Conservation (phyloP, 1,140 invertebrate genomes). For the Drosophila murphyi region DNA sequence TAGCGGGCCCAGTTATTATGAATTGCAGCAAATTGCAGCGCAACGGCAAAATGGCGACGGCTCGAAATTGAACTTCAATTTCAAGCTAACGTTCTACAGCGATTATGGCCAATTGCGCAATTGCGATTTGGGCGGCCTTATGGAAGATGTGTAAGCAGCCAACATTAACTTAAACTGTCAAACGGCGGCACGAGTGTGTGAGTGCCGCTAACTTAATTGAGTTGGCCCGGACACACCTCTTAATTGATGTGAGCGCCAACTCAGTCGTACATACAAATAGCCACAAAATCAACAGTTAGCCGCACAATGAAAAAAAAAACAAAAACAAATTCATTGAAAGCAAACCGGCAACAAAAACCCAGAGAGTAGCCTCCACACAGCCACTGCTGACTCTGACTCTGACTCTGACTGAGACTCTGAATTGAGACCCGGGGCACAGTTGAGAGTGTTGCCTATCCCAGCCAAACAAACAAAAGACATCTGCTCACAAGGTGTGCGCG, state of each 20-base stretch:
- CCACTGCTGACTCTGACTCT: no score
- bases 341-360: neutral
- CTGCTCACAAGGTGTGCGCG: slow-evolving; percentile 4
- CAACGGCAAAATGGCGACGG: slow-evolving; percentile 53
- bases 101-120: slow-evolving; percentile 34
- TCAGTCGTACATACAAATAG: slow-evolving; percentile 40
- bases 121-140: slow-evolving; percentile 54
- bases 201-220: slow-evolving; percentile 62
- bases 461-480: neutral
- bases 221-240: slow-evolving; percentile 68
- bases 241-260: slow-evolving; percentile 57
- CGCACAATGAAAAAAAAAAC: slow-evolving; percentile 29
- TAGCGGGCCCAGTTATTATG: slow-evolving; percentile 76
- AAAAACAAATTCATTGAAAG: no score
- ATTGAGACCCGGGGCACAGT: neutral
- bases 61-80: slow-evolving; percentile 18
- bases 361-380: no score
- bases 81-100: slow-evolving; percentile 20
- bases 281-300: slow-evolving; percentile 75
- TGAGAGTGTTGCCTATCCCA: neutral
- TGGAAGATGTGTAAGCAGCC: slow-evolving; percentile 53
- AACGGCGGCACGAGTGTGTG: slow-evolving; percentile 13
- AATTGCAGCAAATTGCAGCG: slow-evolving; percentile 73
- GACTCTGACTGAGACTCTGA: neutral
- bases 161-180: neutral